Evolutionary conservation across 2,797 vertebrate genomes (phyloP), one percentile per base, ranked within the genome.

Genomic region (Spondyliosoma cantharus): DNA sequence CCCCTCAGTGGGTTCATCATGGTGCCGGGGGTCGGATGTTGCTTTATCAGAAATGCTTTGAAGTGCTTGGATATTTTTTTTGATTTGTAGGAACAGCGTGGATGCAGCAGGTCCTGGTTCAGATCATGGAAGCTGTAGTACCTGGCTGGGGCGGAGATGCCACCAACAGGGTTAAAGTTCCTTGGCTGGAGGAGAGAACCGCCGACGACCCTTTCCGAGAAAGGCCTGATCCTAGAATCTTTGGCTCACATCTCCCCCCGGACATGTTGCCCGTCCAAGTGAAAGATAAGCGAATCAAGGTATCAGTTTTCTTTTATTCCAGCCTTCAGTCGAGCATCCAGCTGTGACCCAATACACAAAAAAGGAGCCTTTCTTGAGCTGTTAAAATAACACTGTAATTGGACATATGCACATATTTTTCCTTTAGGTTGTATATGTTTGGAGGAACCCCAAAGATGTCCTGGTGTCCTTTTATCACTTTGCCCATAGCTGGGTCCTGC

Each of bases 401-500:
- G 8, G 32, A 37, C 43, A 49, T 11, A 25, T 25, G 4, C 9
- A 64, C 1, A 29, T 48, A 20, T 22, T 46, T 62, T 48, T 17
- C 15, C 17, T 61, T 67, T 27, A 79, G 70, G 49, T 79, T 20
- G 62, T 79, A 56, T 79, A 73, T 73, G 76, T 79, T 25, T 56
- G 46, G 63, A 82, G 69, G 58, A 82, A 82, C 58, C 74, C 80
- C 25, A 73, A 78, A n/a, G 80, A 82, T 11, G 5, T 74, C 58
- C 70, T 77, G 63, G 69, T 82, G 63, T 82, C 80, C n/a, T 0
- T 71, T 6, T 81, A 76, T 76, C 60, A 74, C 58, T 80, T 58
- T 45, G 50, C 64, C 12, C 50, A 49, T 14, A 64, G 67, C 13
- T 57, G 6, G 20, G 45, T 43, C 22, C 2, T 78, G 9, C 20